Percentiles rank a stretch among this genome's conserved stretches.
Evolutionary conservation across 2,113 vertebrate species (phyloP).

Genomic region (Rhagologus leucostigma): DNA sequence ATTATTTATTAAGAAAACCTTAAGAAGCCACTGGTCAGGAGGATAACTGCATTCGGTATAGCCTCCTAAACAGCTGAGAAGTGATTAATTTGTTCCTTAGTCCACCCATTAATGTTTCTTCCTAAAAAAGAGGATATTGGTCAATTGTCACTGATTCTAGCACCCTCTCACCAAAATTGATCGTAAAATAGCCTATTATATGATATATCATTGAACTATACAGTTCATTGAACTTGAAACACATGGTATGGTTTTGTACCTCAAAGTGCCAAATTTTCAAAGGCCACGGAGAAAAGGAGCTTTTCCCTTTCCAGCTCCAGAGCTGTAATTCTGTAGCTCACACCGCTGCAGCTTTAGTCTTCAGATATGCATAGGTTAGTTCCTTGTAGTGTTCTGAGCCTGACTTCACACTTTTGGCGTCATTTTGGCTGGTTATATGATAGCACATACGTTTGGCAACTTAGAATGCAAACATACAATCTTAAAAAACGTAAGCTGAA

Average conservation of each 20-base stretch:
- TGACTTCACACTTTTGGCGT: not conserved
- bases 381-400: not conserved
- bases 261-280: not conserved
- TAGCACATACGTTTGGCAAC: not conserved
- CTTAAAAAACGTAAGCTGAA: no score
- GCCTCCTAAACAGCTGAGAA: not conserved
- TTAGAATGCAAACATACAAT: not conserved
- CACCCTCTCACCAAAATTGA: not conserved
- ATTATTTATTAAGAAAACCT: not conserved
- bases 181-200: not conserved
- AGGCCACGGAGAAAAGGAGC: not conserved
- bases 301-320: not conserved
- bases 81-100: not conserved
- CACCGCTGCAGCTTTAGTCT: not conserved
- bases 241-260: rapidly evolving
- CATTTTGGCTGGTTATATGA: not conserved
- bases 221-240: not conserved
- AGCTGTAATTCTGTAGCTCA: not conserved
- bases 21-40: not conserved
- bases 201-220: not conserved
- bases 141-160: not conserved
- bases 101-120: not conserved
- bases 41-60: not conserved
- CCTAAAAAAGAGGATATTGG: not conserved
- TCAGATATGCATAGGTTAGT: not conserved